Base-by-base conservation (phyloP, 2,113 vertebrate species). In the Carassius carassius region DNA sequence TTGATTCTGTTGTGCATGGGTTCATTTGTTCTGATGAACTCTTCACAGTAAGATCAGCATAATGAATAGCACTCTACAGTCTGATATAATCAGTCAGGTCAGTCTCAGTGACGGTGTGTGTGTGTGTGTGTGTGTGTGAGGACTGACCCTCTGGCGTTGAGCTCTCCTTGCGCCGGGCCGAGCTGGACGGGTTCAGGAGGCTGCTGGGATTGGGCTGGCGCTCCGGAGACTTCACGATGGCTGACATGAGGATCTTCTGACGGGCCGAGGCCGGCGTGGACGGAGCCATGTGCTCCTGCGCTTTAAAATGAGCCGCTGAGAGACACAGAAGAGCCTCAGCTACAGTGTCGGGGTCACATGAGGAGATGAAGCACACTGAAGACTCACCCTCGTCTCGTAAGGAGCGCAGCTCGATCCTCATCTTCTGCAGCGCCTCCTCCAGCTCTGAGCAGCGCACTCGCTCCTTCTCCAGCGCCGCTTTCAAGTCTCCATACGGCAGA, bases 231-330 rank as follows among this genome's bases (percentile, higher is more conserved):
- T 97, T 96, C 70, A 99, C 98, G 16, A 99, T 96, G 88, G 98
- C 97, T 5, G 98, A 98, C 97, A 99, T 99, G 91, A 99, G 96
- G 85, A 99, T 98, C 93, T 99, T 98, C 92, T 99, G 98, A 87
- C 98, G 95, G 83, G 97, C 97, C 10, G 96, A 96, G 83, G 97
- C 97, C 0, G 98, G 98, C 0, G 97, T 98, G 51, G 98, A 95
- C 0, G 97, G 94, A 83, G 96, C 94, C 47, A 93, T 92, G 73
- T 99, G 97, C 84, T 99, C 98, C 35, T 96, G 93, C 83, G 95
- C 96, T 93, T 99, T 99, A 89, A 98, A 96, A 91, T 99, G 98
- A 90, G 96, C 97, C 51, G 97, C 98, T 99, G 37, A 80, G 23
- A 65, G 49, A 92, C 94, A 94, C 8, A 84, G 10, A n/a, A 83